Evolutionary conservation across 2,888 invertebrate genomes (phyloP).

Genomic region (Rotaria sp.): DNA sequence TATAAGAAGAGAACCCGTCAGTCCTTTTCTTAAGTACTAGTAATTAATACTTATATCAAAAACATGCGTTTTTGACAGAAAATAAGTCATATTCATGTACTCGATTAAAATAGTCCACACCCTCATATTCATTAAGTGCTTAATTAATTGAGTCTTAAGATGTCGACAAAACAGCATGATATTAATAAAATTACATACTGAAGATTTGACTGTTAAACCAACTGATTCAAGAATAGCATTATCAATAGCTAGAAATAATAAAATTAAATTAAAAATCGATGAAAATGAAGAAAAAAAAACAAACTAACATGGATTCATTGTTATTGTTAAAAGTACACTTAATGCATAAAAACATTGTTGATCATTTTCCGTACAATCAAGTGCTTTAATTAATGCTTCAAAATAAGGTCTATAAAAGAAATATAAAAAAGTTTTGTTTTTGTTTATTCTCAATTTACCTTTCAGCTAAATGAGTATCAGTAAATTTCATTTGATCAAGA

Average conservation of each 20-base stretch:
- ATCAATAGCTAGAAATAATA: neutral
- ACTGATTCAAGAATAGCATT: conserved; percentile 33
- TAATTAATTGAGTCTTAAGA: too few relatives aligned
- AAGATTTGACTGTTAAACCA: conserved; percentile 59
- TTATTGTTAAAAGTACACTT: conserved; percentile 82
- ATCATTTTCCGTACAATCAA: conserved; percentile 85
- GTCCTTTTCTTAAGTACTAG: too few relatives aligned
- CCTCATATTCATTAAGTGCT: too few relatives aligned
- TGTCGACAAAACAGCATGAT: too few relatives aligned
- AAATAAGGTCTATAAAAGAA: conserved; percentile 67
- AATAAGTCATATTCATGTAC: too few relatives aligned
- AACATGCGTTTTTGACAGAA: too few relatives aligned
- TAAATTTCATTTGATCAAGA: neutral
- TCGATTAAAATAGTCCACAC: too few relatives aligned
- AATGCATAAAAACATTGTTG: conserved; percentile 82
- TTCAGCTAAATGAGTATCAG: neutral
- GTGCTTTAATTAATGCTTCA: conserved; percentile 75
- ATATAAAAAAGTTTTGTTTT: neutral
- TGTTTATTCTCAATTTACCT: neutral
- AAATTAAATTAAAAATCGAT: neutral
- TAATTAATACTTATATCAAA: too few relatives aligned
- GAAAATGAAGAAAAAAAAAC: neutral
- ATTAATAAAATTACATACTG: conserved; percentile 46
- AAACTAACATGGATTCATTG: conserved; percentile 77
- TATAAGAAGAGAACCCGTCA: too few relatives aligned